Conservation (phyloP, 2,888 invertebrate species). For the Gastracanthus pulcherrimus region DNA sequence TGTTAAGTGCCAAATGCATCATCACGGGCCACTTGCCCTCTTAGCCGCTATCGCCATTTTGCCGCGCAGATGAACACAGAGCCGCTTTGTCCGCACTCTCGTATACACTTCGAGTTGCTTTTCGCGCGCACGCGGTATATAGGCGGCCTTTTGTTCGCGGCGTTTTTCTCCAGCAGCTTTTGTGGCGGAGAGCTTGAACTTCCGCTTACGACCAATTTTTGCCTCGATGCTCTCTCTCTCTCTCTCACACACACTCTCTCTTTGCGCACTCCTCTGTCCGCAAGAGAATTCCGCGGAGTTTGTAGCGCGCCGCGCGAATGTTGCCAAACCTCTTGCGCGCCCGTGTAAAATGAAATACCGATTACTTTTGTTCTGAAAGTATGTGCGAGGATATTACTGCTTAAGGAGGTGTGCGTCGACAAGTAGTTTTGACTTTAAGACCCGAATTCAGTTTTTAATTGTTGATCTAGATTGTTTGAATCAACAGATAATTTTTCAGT, state of each 20-base stretch:
- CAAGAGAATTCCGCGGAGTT: too few species aligned
- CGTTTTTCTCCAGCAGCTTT: conserved; percentile 6
- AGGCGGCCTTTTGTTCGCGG: neutral
- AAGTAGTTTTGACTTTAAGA: too few species aligned
- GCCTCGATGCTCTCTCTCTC: neutral
- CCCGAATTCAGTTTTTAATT: too few species aligned
- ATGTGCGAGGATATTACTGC: too few species aligned
- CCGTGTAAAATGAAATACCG: too few species aligned
- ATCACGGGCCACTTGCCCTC: conserved; percentile 53
- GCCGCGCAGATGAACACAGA: conserved; percentile 46
- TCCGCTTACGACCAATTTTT: conserved; percentile 50
- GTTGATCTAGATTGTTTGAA: too few species aligned
- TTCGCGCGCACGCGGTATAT: neutral
- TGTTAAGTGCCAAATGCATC: conserved; percentile 58
- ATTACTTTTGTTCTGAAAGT: too few species aligned
- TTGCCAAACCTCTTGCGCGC: neutral
- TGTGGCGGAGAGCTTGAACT: conserved; percentile 41
- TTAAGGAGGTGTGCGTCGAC: too few species aligned
- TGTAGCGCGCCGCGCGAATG: neutral
- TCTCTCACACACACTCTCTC: neutral
- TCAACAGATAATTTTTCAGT: too few species aligned
- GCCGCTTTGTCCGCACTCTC: conserved; percentile 21
- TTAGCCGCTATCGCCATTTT: conserved; percentile 52
- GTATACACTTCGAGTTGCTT: neutral
- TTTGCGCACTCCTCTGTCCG: neutral